phyloP scores from a whole-genome alignment of 2,888 invertebrate genomes.

The Nasonovia ribisnigri region DNA sequence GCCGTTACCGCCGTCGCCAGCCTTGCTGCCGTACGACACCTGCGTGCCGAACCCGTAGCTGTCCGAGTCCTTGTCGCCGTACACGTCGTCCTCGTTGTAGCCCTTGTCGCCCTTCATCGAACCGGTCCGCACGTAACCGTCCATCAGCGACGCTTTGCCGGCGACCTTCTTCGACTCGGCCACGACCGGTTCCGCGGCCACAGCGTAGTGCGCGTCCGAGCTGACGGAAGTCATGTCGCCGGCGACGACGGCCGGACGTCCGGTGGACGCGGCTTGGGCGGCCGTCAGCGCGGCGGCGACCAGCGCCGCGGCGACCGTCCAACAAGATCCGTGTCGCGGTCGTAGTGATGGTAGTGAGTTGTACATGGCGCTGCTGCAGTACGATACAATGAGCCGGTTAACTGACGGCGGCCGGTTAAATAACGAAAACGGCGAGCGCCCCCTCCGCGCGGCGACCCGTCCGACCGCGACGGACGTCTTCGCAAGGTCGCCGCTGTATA shows the following conservation, averaged over 20 bases:
- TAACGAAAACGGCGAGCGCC: neutral
- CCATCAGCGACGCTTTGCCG: neutral
- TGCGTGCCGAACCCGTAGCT: slow-evolving; percentile 70
- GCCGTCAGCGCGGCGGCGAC: neutral
- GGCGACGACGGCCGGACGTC: neutral
- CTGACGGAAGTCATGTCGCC: slow-evolving; percentile 32
- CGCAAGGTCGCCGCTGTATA: slow-evolving; percentile 26
- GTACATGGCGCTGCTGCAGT: neutral
- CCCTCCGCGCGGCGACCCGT: neutral
- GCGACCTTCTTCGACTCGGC: slow-evolving; percentile 44
- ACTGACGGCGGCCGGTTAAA: slow-evolving; percentile 21
- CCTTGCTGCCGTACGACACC: slow-evolving; percentile 81
- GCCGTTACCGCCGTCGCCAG: slow-evolving; percentile 81
- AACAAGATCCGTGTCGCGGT: neutral
- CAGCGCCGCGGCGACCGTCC: neutral
- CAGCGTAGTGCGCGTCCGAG: slow-evolving; percentile 22
- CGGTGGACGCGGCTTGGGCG: neutral
- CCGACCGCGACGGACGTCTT: slow-evolving; percentile 35
- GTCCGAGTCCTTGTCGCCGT: slow-evolving; percentile 49
- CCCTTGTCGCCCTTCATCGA: slow-evolving; percentile 64
- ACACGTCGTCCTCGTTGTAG: slow-evolving; percentile 55
- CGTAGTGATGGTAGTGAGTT: neutral
- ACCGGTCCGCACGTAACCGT: slow-evolving; percentile 53
- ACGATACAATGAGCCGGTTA: slow-evolving; percentile 18
- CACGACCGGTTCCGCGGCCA: slow-evolving; percentile 25